Percentiles rank a stretch among this genome's conserved stretches.
These are phyloP conservation scores for Aspiorhynchus laticeps DNA, from an alignment of 2,113 vertebrate species.

Conservation along the genomic window DNA sequence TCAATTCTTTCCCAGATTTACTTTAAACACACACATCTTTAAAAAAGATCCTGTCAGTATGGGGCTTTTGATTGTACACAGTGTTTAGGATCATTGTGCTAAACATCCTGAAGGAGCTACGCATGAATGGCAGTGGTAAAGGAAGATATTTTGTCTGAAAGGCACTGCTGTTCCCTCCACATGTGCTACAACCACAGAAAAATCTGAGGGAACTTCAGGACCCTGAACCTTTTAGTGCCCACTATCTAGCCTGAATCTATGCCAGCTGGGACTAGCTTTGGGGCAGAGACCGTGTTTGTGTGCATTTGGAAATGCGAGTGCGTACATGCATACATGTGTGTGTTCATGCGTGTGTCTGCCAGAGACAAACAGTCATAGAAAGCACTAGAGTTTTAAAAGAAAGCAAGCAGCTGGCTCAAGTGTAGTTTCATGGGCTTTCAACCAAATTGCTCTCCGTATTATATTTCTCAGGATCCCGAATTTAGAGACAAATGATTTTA, in stretches of 20 bases:
- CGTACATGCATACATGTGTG: conserved; percentile 13
- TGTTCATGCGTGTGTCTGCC: conserved; percentile 23
- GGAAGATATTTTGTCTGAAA: conserved; percentile 25
- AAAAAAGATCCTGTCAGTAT: background rate
- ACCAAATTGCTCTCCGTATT: conserved; percentile 38
- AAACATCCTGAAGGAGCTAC: conserved; percentile 14
- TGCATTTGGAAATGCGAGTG: conserved; percentile 19
- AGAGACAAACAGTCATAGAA: conserved; percentile 23
- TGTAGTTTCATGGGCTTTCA: conserved; percentile 36
- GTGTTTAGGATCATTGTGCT: conserved; percentile 23
- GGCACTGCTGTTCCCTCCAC: conserved; percentile 9
- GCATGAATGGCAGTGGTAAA: background rate
- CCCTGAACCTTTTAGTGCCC: conserved; percentile 40
- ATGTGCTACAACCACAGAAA: background rate
- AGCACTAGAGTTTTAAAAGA: conserved; percentile 16
- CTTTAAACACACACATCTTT: no score
- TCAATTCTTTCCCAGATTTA: background rate
- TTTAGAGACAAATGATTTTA: conserved; percentile 30
- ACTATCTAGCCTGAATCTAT: conserved; percentile 12
- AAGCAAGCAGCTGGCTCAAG: conserved; percentile 10
- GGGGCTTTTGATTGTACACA: conserved; percentile 10
- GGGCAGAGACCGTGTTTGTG: conserved; percentile 6
- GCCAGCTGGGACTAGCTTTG: conserved; percentile 35
- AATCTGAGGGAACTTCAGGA: conserved; percentile 18
- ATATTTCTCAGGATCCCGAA: conserved; percentile 20